Conservation (phyloP, 2,888 invertebrate genomes). For the Anarsia innoxiella region DNA sequence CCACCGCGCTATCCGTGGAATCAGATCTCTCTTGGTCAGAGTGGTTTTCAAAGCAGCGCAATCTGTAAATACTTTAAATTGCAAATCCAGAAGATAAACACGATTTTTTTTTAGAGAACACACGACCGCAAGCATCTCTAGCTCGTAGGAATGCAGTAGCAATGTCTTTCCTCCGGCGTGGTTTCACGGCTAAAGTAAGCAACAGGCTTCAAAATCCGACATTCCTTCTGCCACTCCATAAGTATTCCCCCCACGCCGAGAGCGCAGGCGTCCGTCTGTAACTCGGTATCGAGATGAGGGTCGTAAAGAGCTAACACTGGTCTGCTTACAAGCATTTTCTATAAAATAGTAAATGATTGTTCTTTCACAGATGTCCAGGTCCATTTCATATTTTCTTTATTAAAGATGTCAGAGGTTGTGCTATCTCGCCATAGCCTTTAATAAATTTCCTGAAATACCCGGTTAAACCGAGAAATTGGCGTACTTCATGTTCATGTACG, state of each 20-base stretch:
- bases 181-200: background rate
- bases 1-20: constrained; percentile 32
- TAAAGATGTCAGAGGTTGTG: constrained; percentile 16
- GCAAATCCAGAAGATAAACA: constrained; percentile 24
- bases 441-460: constrained; percentile 22
- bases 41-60: constrained; percentile 28
- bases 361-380: constrained; percentile 15
- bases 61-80: constrained; percentile 23
- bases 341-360: constrained; percentile 9
- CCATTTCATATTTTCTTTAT: constrained; percentile 14
- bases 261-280: constrained; percentile 30
- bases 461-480: constrained; percentile 21
- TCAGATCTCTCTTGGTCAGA: constrained; percentile 24
- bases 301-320: constrained; percentile 29
- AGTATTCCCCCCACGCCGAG: constrained; percentile 26
- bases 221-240: constrained; percentile 21
- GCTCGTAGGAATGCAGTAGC: constrained; percentile 23
- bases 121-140: constrained; percentile 25
- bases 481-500: constrained; percentile 19
- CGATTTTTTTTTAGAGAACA: constrained; percentile 25
- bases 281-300: constrained; percentile 23
- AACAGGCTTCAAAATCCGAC: background rate
- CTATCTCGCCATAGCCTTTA: constrained; percentile 18
- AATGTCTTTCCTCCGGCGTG: background rate
- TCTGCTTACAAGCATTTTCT: constrained; percentile 9